A percentile compares a stretch with the other conserved stretches of the same genome.
These are phyloP conservation scores for Pygoscelis antarcticus DNA, from an alignment of 2,113 vertebrate genomes.

Conservation along the genomic window DNA sequence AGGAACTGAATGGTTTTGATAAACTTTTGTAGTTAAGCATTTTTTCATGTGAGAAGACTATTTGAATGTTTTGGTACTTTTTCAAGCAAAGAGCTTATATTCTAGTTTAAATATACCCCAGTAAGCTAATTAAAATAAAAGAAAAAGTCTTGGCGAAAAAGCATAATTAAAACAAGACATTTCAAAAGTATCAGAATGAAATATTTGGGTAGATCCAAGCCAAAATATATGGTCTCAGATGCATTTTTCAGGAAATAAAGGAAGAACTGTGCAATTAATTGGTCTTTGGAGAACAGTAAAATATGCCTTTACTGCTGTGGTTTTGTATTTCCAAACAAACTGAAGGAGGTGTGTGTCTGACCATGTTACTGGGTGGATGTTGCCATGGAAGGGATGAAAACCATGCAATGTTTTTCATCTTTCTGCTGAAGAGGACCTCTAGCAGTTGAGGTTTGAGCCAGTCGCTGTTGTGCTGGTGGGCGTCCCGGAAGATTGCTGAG, in stretches of 20 bases:
- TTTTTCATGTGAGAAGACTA: background rate
- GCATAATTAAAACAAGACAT: constrained; percentile 3
- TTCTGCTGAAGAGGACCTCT: background rate
- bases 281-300: background rate
- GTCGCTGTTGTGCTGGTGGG: background rate
- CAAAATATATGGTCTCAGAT: background rate
- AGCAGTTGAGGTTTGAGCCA: rapidly evolving
- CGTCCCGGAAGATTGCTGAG: no score
- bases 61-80: constrained; percentile 13
- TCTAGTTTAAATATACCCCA: background rate
- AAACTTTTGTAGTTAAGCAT: background rate
- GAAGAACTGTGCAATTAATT: background rate
- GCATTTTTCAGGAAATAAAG: background rate
- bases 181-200: background rate
- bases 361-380: background rate
- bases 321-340: background rate
- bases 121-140: constrained; percentile 30
- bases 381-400: background rate
- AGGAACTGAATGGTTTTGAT: background rate
- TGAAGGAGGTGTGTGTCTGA: background rate
- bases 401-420: rapidly evolving
- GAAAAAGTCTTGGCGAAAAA: background rate
- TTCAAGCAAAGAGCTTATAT: background rate
- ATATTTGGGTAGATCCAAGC: background rate
- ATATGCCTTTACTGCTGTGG: background rate